Evolutionary conservation across 2,797 vertebrate genomes (phyloP).

Genomic region (Ctenopoma multispine): DNA sequence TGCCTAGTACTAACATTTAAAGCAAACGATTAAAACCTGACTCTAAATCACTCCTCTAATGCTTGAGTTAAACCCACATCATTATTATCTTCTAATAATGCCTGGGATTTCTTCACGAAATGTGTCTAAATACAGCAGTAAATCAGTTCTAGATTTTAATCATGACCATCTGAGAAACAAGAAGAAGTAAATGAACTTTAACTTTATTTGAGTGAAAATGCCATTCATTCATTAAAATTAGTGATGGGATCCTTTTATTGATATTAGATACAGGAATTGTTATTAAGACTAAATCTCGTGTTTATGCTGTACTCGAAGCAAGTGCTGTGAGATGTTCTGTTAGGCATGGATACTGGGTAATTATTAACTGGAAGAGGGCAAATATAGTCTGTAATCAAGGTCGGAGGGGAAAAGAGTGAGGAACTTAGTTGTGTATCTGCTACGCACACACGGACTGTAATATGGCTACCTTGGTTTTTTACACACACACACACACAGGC

Average conservation of each 20-base stretch:
- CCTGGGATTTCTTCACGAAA: neutral
- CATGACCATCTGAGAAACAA: neutral
- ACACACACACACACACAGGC: too few species aligned
- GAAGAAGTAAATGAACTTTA: too few species aligned
- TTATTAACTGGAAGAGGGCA: conserved; percentile 75
- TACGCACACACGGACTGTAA: conserved; percentile 22
- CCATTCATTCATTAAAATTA: too few species aligned
- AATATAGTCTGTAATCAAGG: conserved; percentile 73
- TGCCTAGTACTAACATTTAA: neutral
- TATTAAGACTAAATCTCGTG: conserved; percentile 21
- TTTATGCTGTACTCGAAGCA: conserved; percentile 11
- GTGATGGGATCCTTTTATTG: neutral
- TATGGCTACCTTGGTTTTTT: conserved; percentile 26
- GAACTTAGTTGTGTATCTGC: conserved; percentile 36
- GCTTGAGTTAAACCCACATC: neutral
- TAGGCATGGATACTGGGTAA: conserved; percentile 62
- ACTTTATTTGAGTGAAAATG: too few species aligned
- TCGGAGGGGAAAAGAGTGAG: conserved; percentile 55
- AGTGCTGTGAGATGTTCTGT: conserved; percentile 35
- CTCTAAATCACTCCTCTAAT: too few species aligned
- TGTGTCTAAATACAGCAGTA: neutral
- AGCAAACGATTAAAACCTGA: neutral
- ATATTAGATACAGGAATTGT: neutral
- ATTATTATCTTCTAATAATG: neutral
- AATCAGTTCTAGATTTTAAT: neutral